Base-by-base conservation (phyloP, 2,888 invertebrate genomes). In the Ophion costatus region DNA sequence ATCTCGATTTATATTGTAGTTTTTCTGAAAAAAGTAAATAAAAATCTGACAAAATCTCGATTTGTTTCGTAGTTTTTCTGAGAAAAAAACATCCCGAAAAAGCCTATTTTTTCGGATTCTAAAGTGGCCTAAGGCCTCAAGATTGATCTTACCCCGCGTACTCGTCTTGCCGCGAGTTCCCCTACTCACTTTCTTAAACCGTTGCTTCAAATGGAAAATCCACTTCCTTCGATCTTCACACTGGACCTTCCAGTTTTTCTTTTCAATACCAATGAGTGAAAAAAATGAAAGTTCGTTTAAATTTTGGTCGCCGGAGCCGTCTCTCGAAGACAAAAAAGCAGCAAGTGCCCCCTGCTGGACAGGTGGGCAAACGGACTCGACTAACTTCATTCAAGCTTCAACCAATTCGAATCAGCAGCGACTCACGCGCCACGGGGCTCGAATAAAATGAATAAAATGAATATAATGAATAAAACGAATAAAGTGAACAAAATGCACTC, bases 401-500 rank as follows among this genome's bases (percentile, higher is more conserved):
- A 2, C 51, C 14, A 17, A 17, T 51, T 51, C 0, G 17, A 51
- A 17, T 51, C 0, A 51, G 51, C 38, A 38, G 9, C 38, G 38
- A 9, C 38, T 38, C 38, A 38, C 38, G 38, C 38, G 38, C 38
- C 38, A 9, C 9, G 38, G 38, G 6, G 38, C 51, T 51, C 51
- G 51, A 51, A 4, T 51, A 14, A 51, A 51, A 51, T 17, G 3
- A 51, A 51, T 51, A 14, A 51, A 51, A n/a, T n/a, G 51, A 51
- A 4, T 51, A 14, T 17, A 51, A 51, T 17, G 3, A 51, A 51
- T 51, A 14, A 51, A 51, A n/a, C 51, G 51, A 51, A 4, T 51
- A 14, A 51, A 51, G 17, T 17, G 3, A 51, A 51, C 17, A 14
- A 51, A 51, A 5, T 51, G 82, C 75, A 80, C 84, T 84, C 84